Base-by-base conservation (phyloP, 2,797 vertebrate genomes). In the Meda fulgida region DNA sequence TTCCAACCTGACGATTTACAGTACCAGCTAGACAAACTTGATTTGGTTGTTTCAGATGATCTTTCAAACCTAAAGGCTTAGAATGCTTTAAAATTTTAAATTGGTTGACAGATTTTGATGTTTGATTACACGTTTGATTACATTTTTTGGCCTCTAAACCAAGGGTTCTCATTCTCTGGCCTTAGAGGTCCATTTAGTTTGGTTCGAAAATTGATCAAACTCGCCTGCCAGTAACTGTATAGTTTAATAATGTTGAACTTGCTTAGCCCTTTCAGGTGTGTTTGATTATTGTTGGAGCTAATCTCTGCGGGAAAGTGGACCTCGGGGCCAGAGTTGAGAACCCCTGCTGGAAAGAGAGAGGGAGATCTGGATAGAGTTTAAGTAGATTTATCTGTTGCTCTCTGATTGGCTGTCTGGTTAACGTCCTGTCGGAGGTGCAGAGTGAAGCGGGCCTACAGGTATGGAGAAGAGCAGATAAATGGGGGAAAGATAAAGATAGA, bases 321-420 rank as follows among this genome's bases (percentile, higher is more conserved):
- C 55, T 11, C 1, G 11, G 58, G n/a, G n/a, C 58, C 58, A 60
- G 58, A 16, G 13, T 29, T 63, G 26, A 29, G n/a, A 63, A 63
- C n/a, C 58, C 11, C 5, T 26, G n/a, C 58, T 60, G 58, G 10
- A 13, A 5, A 13, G 10, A 58, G 55, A 58, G 48, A 58, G 23
- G 7, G 7, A 73, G 43, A 14, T 51, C 46, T 73, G 26, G 26
- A 48, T 51, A 73, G n/a, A 73, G 43, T 29, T 34, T 67, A 16
- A 40, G 34, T 63, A 73, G 13, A 29, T 31, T 48, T 55, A 36
- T 78, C 26, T 82, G 69, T 71, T 83, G 9, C 16, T 65, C 19
- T 87, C n/a, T n/a, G n/a, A n/a, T n/a, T 85, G 60, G 40, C 19
- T 87, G 88, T 85, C 84, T 87, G 70, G 46, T 51, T 71, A 78